Evolutionary conservation across 2,888 invertebrate species (phyloP).

Genomic region (Apamea epomidion): DNA sequence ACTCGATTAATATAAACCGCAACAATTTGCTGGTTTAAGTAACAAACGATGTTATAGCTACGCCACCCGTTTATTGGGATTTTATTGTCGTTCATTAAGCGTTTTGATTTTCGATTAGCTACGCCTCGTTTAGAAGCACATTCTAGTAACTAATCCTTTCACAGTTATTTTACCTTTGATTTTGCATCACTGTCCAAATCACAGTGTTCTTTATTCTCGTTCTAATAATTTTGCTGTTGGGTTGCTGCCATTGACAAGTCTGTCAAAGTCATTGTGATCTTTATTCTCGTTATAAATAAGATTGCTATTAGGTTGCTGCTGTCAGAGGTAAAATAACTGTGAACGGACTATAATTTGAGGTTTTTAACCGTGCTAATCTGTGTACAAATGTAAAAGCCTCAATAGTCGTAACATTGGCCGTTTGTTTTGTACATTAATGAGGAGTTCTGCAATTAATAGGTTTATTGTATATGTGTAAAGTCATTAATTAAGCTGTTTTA

Average conservation of each 20-base stretch:
- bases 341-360: constrained; percentile 20
- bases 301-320: not conserved
- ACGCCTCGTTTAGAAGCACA: constrained; percentile 25
- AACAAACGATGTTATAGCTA: constrained; percentile 43
- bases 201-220: not conserved
- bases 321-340: not conserved
- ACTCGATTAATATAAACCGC: constrained; percentile 68
- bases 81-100: constrained; percentile 55
- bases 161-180: not conserved
- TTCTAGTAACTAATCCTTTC: constrained; percentile 8
- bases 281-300: not conserved
- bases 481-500: constrained; percentile 13
- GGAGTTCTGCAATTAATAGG: constrained; percentile 5
- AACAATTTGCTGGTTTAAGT: constrained; percentile 53
- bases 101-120: constrained; percentile 37
- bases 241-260: not conserved
- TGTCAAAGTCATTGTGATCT: not conserved
- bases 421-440: constrained; percentile 25
- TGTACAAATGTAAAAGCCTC: constrained; percentile 28
- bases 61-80: constrained; percentile 31
- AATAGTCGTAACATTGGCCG: not conserved
- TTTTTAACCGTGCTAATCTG: constrained; percentile 40
- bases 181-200: not conserved
- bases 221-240: not conserved
- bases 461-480: not conserved